phyloP scores from a whole-genome alignment of 2,797 vertebrate species.

The Anabas testudineus region DNA sequence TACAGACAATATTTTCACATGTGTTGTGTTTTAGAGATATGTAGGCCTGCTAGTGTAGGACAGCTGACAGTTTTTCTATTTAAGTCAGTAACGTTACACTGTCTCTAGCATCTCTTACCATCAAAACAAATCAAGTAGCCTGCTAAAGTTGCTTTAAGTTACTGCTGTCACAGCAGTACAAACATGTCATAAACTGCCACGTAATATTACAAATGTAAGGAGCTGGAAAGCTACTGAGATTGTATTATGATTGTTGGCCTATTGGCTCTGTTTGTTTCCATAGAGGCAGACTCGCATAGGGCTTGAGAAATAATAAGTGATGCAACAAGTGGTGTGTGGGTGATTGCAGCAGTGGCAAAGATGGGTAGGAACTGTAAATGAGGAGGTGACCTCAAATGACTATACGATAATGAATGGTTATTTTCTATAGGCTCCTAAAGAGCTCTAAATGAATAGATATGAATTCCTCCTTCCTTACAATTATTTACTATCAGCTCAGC shows the following conservation, averaged over 20 bases:
- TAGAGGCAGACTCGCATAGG: neutral
- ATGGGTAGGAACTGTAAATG: slow-evolving; percentile 9
- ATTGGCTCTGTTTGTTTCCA: neutral
- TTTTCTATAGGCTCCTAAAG: slow-evolving; percentile 11
- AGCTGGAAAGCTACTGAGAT: neutral
- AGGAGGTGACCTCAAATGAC: slow-evolving; percentile 21
- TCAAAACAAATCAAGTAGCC: neutral
- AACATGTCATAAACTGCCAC: neutral
- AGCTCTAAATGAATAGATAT: neutral
- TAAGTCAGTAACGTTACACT: slow-evolving; percentile 7
- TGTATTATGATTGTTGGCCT: neutral
- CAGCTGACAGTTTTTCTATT: neutral
- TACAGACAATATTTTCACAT: too few relatives aligned
- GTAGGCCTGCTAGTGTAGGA: too few relatives aligned
- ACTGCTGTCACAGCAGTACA: neutral
- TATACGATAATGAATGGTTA: slow-evolving; percentile 15
- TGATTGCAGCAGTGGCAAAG: slow-evolving; percentile 18
- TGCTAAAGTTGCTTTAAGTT: neutral
- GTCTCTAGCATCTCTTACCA: neutral
- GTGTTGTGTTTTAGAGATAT: too few relatives aligned
- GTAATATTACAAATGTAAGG: neutral
- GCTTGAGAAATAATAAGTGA: slow-evolving; percentile 14
- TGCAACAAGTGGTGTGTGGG: slow-evolving; percentile 10
- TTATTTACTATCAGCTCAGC: slow-evolving; percentile 33
- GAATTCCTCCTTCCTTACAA: slow-evolving; percentile 22